Conservation (phyloP, 1,140 invertebrate genomes). For the Danaus plexippus region DNA sequence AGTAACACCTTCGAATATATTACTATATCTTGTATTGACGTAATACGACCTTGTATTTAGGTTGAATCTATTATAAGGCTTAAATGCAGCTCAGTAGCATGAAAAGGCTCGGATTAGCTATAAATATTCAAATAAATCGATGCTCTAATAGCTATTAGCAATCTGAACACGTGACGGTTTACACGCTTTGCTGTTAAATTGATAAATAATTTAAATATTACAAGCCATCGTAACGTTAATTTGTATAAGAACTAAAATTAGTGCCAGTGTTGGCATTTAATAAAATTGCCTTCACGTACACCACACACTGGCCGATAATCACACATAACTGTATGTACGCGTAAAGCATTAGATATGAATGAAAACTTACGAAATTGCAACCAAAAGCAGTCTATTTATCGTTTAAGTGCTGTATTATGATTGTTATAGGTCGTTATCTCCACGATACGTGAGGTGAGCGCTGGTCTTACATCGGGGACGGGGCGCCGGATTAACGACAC, state of each 20-base stretch:
- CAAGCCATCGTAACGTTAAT: no score
- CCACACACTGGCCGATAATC: no score
- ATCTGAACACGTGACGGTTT: constrained; percentile 7
- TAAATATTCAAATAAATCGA: constrained; percentile 23
- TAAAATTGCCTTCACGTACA: no score
- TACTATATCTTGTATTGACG: constrained; percentile 7
- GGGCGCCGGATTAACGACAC: constrained; percentile 55
- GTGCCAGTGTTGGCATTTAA: no score
- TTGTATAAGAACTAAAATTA: no score
- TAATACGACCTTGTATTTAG: constrained; percentile 22
- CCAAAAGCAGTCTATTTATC: constrained; percentile 21
- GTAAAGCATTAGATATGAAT: constrained; percentile 24
- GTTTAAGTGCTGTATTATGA: constrained; percentile 41
- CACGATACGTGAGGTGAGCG: constrained; percentile 56
- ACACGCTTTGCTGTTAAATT: no score
- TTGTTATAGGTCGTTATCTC: constrained; percentile 50
- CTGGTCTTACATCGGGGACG: constrained; percentile 46
- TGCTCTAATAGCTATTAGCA: constrained; percentile 24
- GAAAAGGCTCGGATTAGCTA: constrained; percentile 22
- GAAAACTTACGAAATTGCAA: constrained; percentile 22
- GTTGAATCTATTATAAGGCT: constrained; percentile 23
- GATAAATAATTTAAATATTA: no score
- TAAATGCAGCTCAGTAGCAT: constrained; percentile 24
- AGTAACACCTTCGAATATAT: background rate
- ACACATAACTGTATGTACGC: no score